These are phyloP conservation scores for Hormaphis cornu DNA, from an alignment of 1,140 invertebrate species.

Conservation along the genomic window DNA sequence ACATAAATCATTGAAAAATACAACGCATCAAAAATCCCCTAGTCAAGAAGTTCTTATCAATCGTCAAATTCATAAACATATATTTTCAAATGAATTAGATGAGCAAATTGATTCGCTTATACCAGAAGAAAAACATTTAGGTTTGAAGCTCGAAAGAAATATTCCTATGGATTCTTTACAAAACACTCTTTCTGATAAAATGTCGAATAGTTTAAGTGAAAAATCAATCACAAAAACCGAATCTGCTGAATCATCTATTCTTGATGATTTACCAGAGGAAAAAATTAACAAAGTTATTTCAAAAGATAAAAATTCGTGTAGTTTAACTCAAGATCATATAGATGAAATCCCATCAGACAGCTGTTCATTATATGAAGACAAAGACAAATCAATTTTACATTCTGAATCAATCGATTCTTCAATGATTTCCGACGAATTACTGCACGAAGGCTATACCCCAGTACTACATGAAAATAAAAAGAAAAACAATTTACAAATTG, in stretches of 20 bases:
- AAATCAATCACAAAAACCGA: constrained; percentile 31
- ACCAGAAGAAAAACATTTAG: constrained; percentile 37
- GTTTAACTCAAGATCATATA: constrained; percentile 41
- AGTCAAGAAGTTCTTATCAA: constrained; percentile 39
- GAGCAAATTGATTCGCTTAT: constrained; percentile 42
- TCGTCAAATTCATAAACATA: constrained; percentile 42
- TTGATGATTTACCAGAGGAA: constrained; percentile 34
- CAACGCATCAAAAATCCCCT: constrained; percentile 35
- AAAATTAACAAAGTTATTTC: constrained; percentile 37
- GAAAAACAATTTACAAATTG: constrained; percentile 39
- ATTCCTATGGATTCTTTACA: not conserved
- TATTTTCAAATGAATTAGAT: constrained; percentile 42
- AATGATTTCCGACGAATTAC: constrained; percentile 7
- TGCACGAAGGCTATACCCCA: constrained; percentile 44
- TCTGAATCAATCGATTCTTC: constrained; percentile 38
- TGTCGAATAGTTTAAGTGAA: not conserved
- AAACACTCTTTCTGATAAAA: not conserved
- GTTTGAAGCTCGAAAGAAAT: constrained; percentile 14
- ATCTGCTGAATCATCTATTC: constrained; percentile 22
- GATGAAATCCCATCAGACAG: constrained; percentile 48
- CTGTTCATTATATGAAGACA: constrained; percentile 44
- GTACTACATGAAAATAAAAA: constrained; percentile 40
- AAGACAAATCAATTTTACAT: constrained; percentile 41
- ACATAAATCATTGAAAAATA: constrained; percentile 41
- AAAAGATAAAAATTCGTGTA: constrained; percentile 40